Percentiles rank a stretch among this genome's conserved stretches.
Evolutionary conservation across 2,797 vertebrate species (phyloP).

Genomic region (Adrianichthys oophorus): DNA sequence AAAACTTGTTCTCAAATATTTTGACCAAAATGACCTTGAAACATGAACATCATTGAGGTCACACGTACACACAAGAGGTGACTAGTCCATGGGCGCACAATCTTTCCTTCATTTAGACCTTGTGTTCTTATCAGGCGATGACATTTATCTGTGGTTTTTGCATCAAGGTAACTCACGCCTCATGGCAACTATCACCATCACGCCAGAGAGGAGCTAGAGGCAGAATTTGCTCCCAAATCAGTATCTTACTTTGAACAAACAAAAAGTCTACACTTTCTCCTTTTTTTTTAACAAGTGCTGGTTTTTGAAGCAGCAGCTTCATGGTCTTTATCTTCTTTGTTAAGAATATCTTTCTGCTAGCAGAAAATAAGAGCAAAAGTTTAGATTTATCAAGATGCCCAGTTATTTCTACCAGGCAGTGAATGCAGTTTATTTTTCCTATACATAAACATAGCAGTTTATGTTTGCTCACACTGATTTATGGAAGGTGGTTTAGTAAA

Average conservation of each 20-base stretch:
- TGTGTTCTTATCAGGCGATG: slow-evolving; percentile 25
- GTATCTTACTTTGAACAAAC: slow-evolving; percentile 5
- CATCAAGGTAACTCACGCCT: not conserved
- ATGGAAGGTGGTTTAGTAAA: no score
- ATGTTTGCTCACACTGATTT: no score
- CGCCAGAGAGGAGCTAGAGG: slow-evolving; percentile 4
- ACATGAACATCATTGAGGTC: not conserved
- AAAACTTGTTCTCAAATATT: slow-evolving; percentile 7
- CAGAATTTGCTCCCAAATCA: slow-evolving; percentile 8
- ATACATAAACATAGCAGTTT: no score
- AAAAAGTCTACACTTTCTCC: slow-evolving; percentile 3
- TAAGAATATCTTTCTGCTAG: no score
- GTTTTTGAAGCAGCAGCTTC: no score
- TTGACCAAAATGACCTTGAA: not conserved
- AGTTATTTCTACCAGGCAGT: no score
- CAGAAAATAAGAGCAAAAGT: no score
- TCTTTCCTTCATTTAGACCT: slow-evolving; percentile 44
- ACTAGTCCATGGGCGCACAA: not conserved
- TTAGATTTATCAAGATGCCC: no score
- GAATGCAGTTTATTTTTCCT: no score
- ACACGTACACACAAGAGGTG: not conserved
- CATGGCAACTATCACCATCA: slow-evolving; percentile 42
- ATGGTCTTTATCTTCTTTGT: no score
- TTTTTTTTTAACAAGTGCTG: no score
- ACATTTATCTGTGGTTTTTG: slow-evolving; percentile 43